phyloP scores from a whole-genome alignment of 2,888 invertebrate species.

The Clepsis dumicolana region DNA sequence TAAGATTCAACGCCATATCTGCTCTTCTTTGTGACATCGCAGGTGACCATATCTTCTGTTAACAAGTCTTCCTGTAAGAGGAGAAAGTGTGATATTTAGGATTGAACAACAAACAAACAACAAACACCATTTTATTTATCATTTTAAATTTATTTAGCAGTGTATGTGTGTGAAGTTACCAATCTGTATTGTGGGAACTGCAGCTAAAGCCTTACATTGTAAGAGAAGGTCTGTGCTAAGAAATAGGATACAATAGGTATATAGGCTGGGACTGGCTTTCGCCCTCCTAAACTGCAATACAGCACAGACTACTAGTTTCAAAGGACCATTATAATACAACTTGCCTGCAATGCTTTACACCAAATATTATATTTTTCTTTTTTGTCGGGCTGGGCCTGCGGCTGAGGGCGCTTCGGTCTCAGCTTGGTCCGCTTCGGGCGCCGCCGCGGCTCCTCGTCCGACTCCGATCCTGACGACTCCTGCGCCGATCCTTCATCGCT shows the following conservation, averaged over 20 bases:
- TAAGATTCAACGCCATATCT: constrained; percentile 92
- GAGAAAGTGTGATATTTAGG: background rate
- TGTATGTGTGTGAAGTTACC: background rate
- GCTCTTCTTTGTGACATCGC: constrained; percentile 90
- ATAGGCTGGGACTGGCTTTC: background rate
- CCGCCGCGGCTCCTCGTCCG: constrained; percentile 85
- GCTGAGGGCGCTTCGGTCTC: constrained; percentile 65
- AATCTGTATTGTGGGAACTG: background rate
- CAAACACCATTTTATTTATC: background rate
- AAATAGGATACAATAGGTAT: background rate
- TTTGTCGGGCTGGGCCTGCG: constrained; percentile 72
- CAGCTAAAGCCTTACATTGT: background rate
- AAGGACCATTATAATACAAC: background rate
- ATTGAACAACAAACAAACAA: background rate
- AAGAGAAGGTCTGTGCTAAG: background rate
- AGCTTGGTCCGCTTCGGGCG: constrained; percentile 84
- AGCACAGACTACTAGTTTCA: background rate
- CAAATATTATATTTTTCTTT: constrained; percentile 93
- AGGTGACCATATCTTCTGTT: constrained; percentile 91
- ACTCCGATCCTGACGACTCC: constrained; percentile 84
- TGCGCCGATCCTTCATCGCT: constrained; percentile 85
- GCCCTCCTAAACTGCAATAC: no score
- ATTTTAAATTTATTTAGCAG: background rate
- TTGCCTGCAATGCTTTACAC: constrained; percentile 86
- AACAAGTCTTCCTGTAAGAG: constrained; percentile 91